Evolutionary conservation across 2,888 invertebrate genomes (phyloP), one percentile per base, ranked within the genome.

Genomic region (Tenthredo livida): DNA sequence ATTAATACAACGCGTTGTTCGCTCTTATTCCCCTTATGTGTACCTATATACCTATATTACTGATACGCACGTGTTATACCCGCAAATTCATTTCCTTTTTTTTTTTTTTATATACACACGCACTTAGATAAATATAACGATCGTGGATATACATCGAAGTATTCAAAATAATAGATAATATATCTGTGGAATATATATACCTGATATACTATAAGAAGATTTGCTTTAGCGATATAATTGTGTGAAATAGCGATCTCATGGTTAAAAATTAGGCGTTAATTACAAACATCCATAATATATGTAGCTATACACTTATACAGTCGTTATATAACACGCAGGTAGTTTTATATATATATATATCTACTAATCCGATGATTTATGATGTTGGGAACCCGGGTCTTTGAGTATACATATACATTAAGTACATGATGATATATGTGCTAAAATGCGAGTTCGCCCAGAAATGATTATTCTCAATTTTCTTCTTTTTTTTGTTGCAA

Each of bases 1-100:
- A 77, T 77, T 77, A 50, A 77, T 77, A 77, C 54, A 17, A 50
- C 54, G 77, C 40, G 54, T 50, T 15, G 47, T 50, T 47, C 17
- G n/a, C 5, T 47, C 25, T 47, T 77, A 29, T 73, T 47, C 9
- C 33, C 77, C 7, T 5, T 2, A 37, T 33, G 37, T 25, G 33
- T 67, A 33, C 29, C 15, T 43, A 43, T 43, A 10, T 47, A 15
- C 29, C 29, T 17, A 21, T 43, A n/a, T 47, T 73, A 47, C 15
- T 9, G 17, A 58, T 58, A 58, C 21, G 21, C 17, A 6, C n/a
- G n/a, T n/a, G n/a, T n/a, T n/a, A n/a, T 54, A 54, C 9, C 50
- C 50, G 50, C 50, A 50, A 50, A 50, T 50, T 17, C 17, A 50
- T 50, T 47, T 47, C 17, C 3, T 47, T 47, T 17, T 15, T 33